These are phyloP conservation scores for Stegodyphus mimosarum DNA, from an alignment of 1,140 invertebrate species.

Conservation along the genomic window DNA sequence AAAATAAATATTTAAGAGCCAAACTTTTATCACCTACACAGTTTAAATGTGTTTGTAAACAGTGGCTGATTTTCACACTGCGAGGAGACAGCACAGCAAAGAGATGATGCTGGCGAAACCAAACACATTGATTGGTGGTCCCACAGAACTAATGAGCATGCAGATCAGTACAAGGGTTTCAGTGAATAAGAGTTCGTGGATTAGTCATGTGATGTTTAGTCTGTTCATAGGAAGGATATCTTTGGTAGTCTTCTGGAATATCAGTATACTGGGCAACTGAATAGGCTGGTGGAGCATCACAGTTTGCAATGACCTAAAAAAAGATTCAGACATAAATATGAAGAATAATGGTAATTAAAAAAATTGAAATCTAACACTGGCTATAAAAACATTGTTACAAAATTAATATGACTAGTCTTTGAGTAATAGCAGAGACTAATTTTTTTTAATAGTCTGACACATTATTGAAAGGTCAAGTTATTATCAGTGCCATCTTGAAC, in stretches of 20 bases:
- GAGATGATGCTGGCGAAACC: not conserved
- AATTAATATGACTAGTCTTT: no score
- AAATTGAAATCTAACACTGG: no score
- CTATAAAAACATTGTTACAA: no score
- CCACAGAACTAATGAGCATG: not conserved
- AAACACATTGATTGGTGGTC: not conserved
- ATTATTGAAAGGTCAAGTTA: no score
- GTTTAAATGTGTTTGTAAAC: not conserved
- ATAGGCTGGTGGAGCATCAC: conserved; percentile 43
- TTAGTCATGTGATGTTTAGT: conserved; percentile 6
- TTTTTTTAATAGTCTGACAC: no score
- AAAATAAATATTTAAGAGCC: not conserved
- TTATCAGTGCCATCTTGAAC: no score
- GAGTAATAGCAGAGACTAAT: no score
- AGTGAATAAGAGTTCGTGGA: not conserved
- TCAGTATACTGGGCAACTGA: conserved; percentile 39
- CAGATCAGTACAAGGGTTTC: not conserved
- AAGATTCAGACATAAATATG: no score
- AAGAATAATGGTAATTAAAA: no score
- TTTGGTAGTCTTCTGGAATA: conserved; percentile 37
- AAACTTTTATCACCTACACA: not conserved
- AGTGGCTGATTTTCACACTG: not conserved
- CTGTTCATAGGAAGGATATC: conserved; percentile 34
- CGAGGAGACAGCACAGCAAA: not conserved
- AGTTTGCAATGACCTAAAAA: conserved; percentile 19